These are phyloP conservation scores for Leptinotarsa peninsularis DNA, from an alignment of 2,888 invertebrate genomes.

Conservation along the genomic window DNA sequence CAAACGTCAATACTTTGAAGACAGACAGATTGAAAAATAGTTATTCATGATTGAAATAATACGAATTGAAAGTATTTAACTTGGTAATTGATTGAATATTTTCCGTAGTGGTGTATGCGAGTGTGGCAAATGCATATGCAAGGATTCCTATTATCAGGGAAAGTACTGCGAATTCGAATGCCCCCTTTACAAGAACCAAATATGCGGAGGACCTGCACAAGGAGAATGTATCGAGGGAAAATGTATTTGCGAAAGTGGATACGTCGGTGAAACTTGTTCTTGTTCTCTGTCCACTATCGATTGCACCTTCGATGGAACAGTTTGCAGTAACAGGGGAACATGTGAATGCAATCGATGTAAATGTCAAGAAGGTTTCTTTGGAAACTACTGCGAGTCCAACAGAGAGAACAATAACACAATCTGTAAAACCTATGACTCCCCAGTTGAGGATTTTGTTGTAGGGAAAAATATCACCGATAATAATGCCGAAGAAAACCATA, in stretches of 20 bases:
- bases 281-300: conserved; percentile 65
- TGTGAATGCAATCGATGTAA: conserved; percentile 77
- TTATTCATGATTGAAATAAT: conserved; percentile 36
- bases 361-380: conserved; percentile 62
- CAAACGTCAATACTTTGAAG: too few relatives aligned
- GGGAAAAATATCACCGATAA: conserved; percentile 26
- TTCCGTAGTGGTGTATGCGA: conserved; percentile 70
- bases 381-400: conserved; percentile 70
- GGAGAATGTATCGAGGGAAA: conserved; percentile 67
- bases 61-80: not conserved
- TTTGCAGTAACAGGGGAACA: conserved; percentile 80
- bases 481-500: not conserved
- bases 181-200: conserved; percentile 64
- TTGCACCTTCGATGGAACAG: conserved; percentile 52
- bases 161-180: conserved; percentile 81
- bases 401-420: conserved; percentile 67
- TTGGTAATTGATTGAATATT: conserved; percentile 9
- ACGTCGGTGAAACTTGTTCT: conserved; percentile 73
- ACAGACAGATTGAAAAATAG: too few relatives aligned
- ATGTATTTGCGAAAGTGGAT: conserved; percentile 75
- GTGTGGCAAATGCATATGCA: conserved; percentile 71
- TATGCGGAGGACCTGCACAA: conserved; percentile 60
- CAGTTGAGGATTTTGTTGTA: conserved; percentile 54
- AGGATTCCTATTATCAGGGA: conserved; percentile 64
- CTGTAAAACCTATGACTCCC: conserved; percentile 69